Base-by-base conservation (phyloP, 2,113 vertebrate genomes). In the Pomatorhinus ruficollis region DNA sequence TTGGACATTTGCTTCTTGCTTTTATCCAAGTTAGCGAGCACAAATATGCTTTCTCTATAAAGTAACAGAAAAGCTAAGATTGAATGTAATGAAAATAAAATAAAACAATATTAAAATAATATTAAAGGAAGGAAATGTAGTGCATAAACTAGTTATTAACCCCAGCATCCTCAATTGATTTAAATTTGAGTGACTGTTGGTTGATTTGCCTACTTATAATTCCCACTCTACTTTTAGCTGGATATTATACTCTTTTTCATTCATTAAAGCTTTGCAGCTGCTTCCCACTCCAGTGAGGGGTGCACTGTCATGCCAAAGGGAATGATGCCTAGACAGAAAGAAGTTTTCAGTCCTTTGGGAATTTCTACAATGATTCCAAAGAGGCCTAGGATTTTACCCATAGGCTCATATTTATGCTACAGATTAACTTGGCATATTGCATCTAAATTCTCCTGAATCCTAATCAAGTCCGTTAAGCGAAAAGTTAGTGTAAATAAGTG, bases 131-230 rank as follows among this genome's bases (percentile, higher is more conserved):
- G 94, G 89, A 96, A 97, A 96, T 93, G 87, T 95, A 96, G 78
- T 97, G 70, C 94, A 96, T 94, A 97, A 97, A 85, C 81, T 96
- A 94, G 75, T 96, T 91, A 96, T 97, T 97, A 97, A 96, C 94
- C 91, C 63, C 90, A 88, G 87, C 92, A 93, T 94, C 91, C 94
- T 95, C 91, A 85, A 94, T 91, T 94, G 94, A 95, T 94, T 96
- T 96, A 96, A 95, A 95, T 95, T 91, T 90, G 78, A 91, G 91
- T 91, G 91, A 95, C 94, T 95, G 59, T 83, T 85, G 39, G 87
- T 91, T 96, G 94, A 95, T 97, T 94, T 95, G 87, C 82, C 90
- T 96, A 56, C 91, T 95, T 95, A 80, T 94, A 96, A 96, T 93
- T 91, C 84, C 70, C 53, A 93, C 75, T 95, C 75, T 90, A 77